These are phyloP conservation scores for Uropetala carovei DNA, from an alignment of 2,888 invertebrate species.

Conservation along the genomic window DNA sequence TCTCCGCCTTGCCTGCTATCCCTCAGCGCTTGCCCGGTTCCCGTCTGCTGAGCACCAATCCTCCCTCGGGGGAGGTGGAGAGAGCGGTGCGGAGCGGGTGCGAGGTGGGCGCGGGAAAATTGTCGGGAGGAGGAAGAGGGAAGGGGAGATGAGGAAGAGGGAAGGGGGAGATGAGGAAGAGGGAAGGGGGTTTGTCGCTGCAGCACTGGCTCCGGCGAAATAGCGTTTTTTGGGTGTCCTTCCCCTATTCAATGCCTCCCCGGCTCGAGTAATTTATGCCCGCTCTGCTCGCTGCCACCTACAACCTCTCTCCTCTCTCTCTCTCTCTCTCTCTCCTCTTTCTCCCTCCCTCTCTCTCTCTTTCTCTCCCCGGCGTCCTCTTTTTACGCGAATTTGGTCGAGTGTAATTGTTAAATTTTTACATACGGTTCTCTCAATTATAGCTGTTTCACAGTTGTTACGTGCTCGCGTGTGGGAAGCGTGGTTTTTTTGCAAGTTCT, in stretches of 20 bases:
- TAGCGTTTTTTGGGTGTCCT: conserved; percentile 30
- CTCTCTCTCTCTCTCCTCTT: not conserved
- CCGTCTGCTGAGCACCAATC: conserved; percentile 16
- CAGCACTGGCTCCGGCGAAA: conserved; percentile 54
- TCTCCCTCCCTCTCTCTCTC: not conserved
- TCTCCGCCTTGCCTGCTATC: not conserved
- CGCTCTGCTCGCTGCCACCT: conserved; percentile 65
- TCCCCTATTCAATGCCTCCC: conserved; percentile 45
- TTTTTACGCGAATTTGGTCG: conserved; percentile 70
- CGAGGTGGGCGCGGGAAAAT: not conserved
- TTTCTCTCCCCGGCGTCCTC: conserved; percentile 69
- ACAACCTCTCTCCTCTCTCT: not conserved
- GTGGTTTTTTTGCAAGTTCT: not conserved
- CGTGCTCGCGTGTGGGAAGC: conserved; percentile 1
- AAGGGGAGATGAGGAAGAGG: conserved; percentile 65
- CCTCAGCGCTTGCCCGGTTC: not conserved
- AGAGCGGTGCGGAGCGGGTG: not conserved
- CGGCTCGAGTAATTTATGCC: conserved; percentile 65
- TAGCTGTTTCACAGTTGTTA: conserved; percentile 50
- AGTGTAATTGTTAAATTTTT: conserved; percentile 59
- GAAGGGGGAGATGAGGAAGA: no score
- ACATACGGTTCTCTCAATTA: conserved; percentile 59
- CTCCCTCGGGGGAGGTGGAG: not conserved
- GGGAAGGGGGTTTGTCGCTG: conserved; percentile 36
- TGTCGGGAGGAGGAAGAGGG: conserved; percentile 64